phyloP scores from a whole-genome alignment of 2,888 invertebrate species.

The Sisyra terminalis region DNA sequence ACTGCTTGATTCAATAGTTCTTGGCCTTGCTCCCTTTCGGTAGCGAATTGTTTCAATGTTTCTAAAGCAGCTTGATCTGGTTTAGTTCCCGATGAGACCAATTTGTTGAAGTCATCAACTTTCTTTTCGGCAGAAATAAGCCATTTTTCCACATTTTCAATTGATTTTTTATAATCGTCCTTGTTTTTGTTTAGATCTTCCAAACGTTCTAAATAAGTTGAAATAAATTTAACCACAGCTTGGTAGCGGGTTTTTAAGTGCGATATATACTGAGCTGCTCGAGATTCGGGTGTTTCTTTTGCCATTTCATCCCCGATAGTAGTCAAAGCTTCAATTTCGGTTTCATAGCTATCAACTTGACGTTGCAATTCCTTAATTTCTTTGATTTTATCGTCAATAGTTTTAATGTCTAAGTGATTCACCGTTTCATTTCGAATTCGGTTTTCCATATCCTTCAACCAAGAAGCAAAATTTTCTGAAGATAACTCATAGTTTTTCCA shows the following conservation, averaged over 20 bases:
- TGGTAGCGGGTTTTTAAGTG: constrained; percentile 64
- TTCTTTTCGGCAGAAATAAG: constrained; percentile 56
- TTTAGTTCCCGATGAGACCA: constrained; percentile 54
- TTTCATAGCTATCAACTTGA: constrained; percentile 45
- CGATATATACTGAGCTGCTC: constrained; percentile 63
- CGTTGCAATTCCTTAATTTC: constrained; percentile 46
- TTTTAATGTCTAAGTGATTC: constrained; percentile 47
- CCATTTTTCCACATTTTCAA: constrained; percentile 62
- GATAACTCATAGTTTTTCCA: constrained; percentile 69
- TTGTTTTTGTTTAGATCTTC: constrained; percentile 54
- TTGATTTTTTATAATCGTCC: constrained; percentile 45
- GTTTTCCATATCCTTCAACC: constrained; percentile 67
- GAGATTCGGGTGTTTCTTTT: constrained; percentile 64
- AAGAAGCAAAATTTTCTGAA: constrained; percentile 55
- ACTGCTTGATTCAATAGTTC: constrained; percentile 59
- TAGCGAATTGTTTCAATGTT: constrained; percentile 54
- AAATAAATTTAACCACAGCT: constrained; percentile 52
- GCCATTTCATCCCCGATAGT: constrained; percentile 54
- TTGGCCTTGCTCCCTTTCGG: constrained; percentile 66
- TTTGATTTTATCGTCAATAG: constrained; percentile 48
- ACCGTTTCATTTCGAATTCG: constrained; percentile 57
- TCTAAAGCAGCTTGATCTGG: constrained; percentile 60
- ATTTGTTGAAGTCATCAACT: constrained; percentile 52
- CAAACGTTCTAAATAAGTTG: constrained; percentile 52
- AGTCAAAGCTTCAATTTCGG: constrained; percentile 47